These are phyloP conservation scores for Tragelaphus scriptus DNA, from an alignment of 2,113 vertebrate genomes.

Conservation along the genomic window DNA sequence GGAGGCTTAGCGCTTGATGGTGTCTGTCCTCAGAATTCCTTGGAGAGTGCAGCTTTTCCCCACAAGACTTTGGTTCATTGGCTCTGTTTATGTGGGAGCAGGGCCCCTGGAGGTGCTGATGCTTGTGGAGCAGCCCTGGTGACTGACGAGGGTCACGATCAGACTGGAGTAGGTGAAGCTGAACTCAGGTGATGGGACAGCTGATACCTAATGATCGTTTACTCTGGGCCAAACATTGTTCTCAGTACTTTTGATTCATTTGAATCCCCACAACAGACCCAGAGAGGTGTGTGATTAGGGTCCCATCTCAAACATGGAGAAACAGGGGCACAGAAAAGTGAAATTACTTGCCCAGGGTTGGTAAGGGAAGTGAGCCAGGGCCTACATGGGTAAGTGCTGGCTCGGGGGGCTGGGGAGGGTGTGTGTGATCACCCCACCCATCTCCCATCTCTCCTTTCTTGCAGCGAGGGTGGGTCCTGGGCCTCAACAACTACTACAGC, in stretches of 20 bases:
- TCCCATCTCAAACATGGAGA: background rate
- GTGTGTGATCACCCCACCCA: background rate
- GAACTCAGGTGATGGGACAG: background rate
- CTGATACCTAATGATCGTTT: background rate
- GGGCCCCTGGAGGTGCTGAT: background rate
- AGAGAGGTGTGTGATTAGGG: background rate
- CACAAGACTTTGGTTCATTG: background rate
- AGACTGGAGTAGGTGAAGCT: background rate
- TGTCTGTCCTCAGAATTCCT: background rate
- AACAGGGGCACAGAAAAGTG: background rate
- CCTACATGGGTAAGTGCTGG: background rate
- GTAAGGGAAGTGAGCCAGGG: background rate
- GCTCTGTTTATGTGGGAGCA: background rate
- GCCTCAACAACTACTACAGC: constrained; percentile 87
- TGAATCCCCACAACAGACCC: background rate
- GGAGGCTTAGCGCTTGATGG: fast-evolving
- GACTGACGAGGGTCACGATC: background rate
- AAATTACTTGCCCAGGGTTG: background rate
- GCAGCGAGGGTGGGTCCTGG: constrained; percentile 91
- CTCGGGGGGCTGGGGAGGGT: background rate
- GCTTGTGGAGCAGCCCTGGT: background rate
- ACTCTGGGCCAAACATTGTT: background rate
- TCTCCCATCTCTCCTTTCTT: background rate
- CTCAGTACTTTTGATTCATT: background rate
- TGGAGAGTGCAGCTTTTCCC: background rate